These are phyloP conservation scores for Sinocyclocheilus grahami DNA, from an alignment of 2,113 vertebrate genomes.

Conservation along the genomic window DNA sequence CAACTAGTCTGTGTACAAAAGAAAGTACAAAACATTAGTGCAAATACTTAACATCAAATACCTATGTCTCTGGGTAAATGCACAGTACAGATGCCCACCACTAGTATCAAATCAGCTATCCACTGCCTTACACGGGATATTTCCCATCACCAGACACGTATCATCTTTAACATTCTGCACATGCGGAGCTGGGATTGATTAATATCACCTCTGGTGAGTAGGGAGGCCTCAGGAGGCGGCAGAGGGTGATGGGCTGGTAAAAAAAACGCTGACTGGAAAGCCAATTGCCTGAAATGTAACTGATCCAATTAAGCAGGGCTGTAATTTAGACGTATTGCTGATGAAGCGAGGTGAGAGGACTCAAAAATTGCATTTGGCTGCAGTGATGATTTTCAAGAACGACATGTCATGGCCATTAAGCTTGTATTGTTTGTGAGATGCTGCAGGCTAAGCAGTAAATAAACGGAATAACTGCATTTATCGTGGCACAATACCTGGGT, in stretches of 20 bases:
- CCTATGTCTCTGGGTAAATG: too few species aligned
- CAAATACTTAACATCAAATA: too few species aligned
- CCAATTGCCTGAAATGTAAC: constrained; percentile 43
- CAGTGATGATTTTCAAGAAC: neutral
- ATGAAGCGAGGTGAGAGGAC: neutral
- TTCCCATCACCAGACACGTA: constrained; percentile 21
- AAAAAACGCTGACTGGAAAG: constrained; percentile 50
- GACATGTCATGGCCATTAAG: neutral
- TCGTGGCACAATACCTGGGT: neutral
- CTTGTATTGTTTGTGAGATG: neutral
- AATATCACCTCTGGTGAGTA: constrained; percentile 38
- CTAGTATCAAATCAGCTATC: constrained; percentile 3
- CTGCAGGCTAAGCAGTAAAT: neutral
- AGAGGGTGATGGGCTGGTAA: constrained; percentile 35
- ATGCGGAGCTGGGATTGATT: constrained; percentile 49
- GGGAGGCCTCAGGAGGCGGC: constrained; percentile 36
- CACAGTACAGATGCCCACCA: neutral
- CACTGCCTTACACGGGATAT: constrained; percentile 23
- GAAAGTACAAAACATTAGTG: too few species aligned
- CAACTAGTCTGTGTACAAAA: too few species aligned
- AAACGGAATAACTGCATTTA: neutral
- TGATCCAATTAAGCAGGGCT: constrained; percentile 33
- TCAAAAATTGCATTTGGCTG: neutral
- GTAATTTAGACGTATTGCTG: constrained; percentile 27
- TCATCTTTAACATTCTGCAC: constrained; percentile 34